A percentile compares a stretch with the other conserved stretches of the same genome.
These are phyloP conservation scores for Parazoanthus swiftii DNA, from an alignment of 92 coral and sea anemone species.

Conservation along the genomic window DNA sequence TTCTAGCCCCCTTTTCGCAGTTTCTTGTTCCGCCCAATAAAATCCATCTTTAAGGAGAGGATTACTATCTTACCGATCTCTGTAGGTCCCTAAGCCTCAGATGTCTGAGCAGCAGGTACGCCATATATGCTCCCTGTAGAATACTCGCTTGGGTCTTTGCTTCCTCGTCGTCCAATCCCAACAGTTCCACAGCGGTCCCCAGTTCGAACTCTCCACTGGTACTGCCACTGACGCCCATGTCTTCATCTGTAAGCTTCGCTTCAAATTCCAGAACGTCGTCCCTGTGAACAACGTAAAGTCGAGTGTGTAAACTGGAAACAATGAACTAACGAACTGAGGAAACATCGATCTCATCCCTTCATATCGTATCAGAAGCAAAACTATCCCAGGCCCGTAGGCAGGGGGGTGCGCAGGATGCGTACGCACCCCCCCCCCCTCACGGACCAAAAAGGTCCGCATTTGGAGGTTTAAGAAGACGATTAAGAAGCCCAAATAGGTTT, in stretches of 20 bases:
- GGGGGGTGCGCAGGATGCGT: no score
- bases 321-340: neutral
- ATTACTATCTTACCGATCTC: conserved; percentile 71
- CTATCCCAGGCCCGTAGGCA: no score
- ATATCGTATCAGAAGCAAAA: no score
- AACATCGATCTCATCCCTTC: no score
- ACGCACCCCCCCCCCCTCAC: no score
- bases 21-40: no score
- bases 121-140: conserved; percentile 95
- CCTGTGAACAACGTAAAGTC: conserved; percentile 39
- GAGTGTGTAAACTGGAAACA: no score
- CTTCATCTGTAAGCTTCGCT: conserved; percentile 84
- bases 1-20: no score
- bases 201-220: conserved; percentile 81
- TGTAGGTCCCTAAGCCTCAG: conserved; percentile 92
- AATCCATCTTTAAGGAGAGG: neutral
- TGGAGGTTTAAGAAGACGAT: no score
- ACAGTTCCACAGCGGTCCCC: conserved; percentile 89
- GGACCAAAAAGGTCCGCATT: no score
- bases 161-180: conserved; percentile 85
- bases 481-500: no score
- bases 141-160: conserved; percentile 76
- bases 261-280: conserved; percentile 93
- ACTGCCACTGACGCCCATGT: conserved; percentile 73
- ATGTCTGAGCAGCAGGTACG: conserved; percentile 88